These are phyloP conservation scores for Sebastes glaucus DNA, from an alignment of 2,797 vertebrate genomes.

Conservation along the genomic window DNA sequence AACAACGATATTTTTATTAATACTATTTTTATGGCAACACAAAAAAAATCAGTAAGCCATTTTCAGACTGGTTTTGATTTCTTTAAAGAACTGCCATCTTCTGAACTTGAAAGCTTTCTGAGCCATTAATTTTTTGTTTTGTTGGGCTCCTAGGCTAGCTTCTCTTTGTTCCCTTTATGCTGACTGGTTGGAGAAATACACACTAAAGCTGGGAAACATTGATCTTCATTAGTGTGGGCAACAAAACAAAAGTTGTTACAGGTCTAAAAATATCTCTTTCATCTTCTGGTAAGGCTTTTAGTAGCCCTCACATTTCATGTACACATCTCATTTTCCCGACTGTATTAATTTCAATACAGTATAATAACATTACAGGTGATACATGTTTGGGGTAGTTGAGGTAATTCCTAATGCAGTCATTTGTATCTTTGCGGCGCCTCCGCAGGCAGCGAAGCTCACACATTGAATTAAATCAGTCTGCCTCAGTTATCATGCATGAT, in stretches of 20 bases:
- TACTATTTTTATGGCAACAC: slow-evolving; percentile 69
- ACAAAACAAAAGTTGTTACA: slow-evolving; percentile 22
- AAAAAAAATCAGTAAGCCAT: slow-evolving; percentile 69
- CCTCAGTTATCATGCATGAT: slow-evolving; percentile 45
- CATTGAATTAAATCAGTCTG: slow-evolving; percentile 48
- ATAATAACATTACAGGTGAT: slow-evolving; percentile 25
- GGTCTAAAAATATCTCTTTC: slow-evolving; percentile 23
- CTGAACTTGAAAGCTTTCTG: slow-evolving; percentile 61
- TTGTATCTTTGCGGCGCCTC: slow-evolving; percentile 41
- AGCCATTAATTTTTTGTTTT: slow-evolving; percentile 39
- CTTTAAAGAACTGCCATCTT: slow-evolving; percentile 45
- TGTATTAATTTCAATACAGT: slow-evolving; percentile 26
- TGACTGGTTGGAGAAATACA: slow-evolving; percentile 37
- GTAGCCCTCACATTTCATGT: slow-evolving; percentile 8
- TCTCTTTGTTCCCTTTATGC: slow-evolving; percentile 50
- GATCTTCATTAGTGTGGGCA: slow-evolving; percentile 15
- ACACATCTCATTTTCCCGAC: slow-evolving; percentile 9
- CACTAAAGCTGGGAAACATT: slow-evolving; percentile 10
- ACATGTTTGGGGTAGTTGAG: slow-evolving; percentile 12
- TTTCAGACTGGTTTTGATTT: slow-evolving; percentile 63
- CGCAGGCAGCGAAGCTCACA: slow-evolving; percentile 23
- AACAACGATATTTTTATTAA: slow-evolving; percentile 73
- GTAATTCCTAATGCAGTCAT: slow-evolving; percentile 34
- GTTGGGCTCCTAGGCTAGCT: slow-evolving; percentile 13
- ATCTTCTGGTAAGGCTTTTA: slow-evolving; percentile 19